Evolutionary conservation across 2,797 vertebrate species (phyloP), one percentile per base, ranked within the genome.

Genomic region (Ataeniobius toweri): DNA sequence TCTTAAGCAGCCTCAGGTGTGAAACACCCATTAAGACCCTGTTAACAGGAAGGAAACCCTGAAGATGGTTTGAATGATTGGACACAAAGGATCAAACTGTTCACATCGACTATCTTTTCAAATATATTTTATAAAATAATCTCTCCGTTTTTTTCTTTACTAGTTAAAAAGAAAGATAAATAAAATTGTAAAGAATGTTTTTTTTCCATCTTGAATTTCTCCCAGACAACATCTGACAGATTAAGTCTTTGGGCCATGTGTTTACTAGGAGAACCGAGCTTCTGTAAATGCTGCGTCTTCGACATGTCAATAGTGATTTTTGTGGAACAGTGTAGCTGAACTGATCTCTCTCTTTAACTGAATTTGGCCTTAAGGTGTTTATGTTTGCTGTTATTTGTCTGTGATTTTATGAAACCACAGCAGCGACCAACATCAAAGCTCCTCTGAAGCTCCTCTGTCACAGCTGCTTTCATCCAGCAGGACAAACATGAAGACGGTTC

Each of bases 361-460:
- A 5, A 59, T 5, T 59, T 26, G 56, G 12, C 65, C 73, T 56
- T 0, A 2, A 70, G 74, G 28, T 55, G 75, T 51, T 79, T 16
- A 24, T 41, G 73, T 75, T 50, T 65, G 55, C 73, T 69, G 44
- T 36, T 50, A 50, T 73, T 80, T 7, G 3, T 79, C 70, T 61
- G 41, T 46, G 7, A 73, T 72, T 82, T 44, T 51, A 78, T 26
- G 9, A 81, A 86, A 80, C 71, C 67, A 48, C 84, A 80, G 26
- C 80, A 73, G 73, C 84, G 0, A 1, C 39, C 0, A 12, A 85
- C 86, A 83, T 90, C 85, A 90, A 90, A 90, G 90, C 81, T 31
- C 22, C 73, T 86, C 68, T 86, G 82, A 81, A 77, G 86, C 80
- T 18, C 1, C 72, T 75, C 80, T 83, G 90, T 86, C 89, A 74